These are phyloP conservation scores for Anthophora plumipes DNA, from an alignment of 2,888 invertebrate genomes.

Conservation along the genomic window DNA sequence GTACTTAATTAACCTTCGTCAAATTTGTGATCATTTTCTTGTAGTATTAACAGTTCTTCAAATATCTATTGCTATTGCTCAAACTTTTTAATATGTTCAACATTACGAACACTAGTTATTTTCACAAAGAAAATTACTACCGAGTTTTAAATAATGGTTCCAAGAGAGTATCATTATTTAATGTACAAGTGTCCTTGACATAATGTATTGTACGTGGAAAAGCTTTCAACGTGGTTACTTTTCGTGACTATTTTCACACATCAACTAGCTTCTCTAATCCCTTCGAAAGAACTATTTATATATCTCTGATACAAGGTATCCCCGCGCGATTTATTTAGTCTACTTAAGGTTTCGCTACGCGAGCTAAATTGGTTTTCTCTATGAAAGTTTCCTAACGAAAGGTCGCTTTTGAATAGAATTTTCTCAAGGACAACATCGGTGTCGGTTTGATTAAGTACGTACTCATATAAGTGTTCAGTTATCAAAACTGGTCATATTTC, in stretches of 20 bases:
- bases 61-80: no score
- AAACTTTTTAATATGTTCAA: neutral
- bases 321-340: slow-evolving; percentile 46
- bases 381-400: slow-evolving; percentile 5
- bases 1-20: no score
- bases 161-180: no score
- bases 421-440: neutral
- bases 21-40: no score
- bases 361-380: slow-evolving; percentile 33
- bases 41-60: neutral
- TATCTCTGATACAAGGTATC: slow-evolving; percentile 51
- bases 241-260: slow-evolving; percentile 10
- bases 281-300: slow-evolving; percentile 57
- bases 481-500: no score
- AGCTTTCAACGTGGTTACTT: neutral
- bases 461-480: no score
- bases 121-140: no score
- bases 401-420: slow-evolving; percentile 34
- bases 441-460: no score
- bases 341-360: slow-evolving; percentile 25
- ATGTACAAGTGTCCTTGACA: no score
- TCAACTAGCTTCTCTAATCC: slow-evolving; percentile 21
- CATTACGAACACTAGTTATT: no score
- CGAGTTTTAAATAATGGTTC: no score
- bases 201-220: neutral